These are phyloP conservation scores for Ara ararauna DNA, from an alignment of 2,797 vertebrate genomes.

Conservation along the genomic window DNA sequence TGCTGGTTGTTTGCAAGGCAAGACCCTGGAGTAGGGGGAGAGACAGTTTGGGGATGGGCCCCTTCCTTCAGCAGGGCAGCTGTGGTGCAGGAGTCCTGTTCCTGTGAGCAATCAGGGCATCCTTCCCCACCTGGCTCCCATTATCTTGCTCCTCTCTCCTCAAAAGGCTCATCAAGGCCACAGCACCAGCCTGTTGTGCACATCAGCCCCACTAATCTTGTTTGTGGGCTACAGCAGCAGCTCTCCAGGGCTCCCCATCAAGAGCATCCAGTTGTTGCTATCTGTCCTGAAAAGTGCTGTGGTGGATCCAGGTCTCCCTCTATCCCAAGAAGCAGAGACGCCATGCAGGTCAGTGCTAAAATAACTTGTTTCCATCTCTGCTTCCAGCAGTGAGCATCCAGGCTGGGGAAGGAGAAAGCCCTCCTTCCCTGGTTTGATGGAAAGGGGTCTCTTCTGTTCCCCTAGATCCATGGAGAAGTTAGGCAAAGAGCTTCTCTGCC, in stretches of 20 bases:
- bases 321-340: background rate
- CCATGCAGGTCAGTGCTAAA: background rate
- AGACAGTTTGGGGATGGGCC: background rate
- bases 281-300: background rate
- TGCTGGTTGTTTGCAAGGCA: background rate
- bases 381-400: background rate
- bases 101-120: background rate
- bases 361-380: background rate
- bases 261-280: background rate
- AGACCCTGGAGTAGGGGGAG: background rate
- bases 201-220: background rate
- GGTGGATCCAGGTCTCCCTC: background rate
- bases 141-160: background rate
- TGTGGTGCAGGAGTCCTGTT: background rate
- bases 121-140: background rate
- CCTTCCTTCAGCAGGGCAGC: background rate
- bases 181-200: background rate
- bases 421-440: background rate
- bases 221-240: background rate
- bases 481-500: background rate
- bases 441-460: background rate
- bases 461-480: background rate
- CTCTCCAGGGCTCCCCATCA: background rate
- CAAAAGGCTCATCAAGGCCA: background rate
- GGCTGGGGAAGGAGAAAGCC: background rate